A percentile compares a stretch with the other conserved stretches of the same genome.
Evolutionary conservation across 2,888 invertebrate genomes (phyloP).

Genomic region (Chaetogeoica ovagalla): DNA sequence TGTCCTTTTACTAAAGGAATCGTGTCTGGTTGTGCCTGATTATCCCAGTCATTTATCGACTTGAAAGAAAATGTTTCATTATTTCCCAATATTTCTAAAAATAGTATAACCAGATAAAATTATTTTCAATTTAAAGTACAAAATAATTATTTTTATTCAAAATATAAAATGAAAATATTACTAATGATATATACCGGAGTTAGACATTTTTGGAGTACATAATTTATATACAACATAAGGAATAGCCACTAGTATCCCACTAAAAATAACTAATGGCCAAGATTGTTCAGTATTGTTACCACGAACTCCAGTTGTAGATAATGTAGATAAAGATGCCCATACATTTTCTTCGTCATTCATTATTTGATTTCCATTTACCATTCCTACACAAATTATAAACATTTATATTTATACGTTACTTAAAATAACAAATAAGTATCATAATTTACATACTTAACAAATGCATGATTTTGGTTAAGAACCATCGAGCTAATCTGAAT

Average conservation of each 20-base stretch:
- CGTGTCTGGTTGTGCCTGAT: background rate
- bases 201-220: constrained; percentile 30
- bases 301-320: constrained; percentile 59
- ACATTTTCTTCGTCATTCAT: constrained; percentile 28
- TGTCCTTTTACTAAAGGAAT: constrained; percentile 25
- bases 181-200: too few relatives aligned
- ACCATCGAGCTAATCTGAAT: constrained; percentile 77
- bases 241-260: constrained; percentile 84
- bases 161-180: too few relatives aligned
- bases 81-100: background rate
- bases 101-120: background rate
- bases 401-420: background rate
- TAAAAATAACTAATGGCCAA: constrained; percentile 89
- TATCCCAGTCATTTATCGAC: background rate
- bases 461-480: constrained; percentile 60
- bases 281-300: constrained; percentile 62
- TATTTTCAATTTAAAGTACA: background rate
- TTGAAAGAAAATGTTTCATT: background rate
- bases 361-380: constrained; percentile 15
- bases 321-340: constrained; percentile 52
- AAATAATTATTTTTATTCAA: too few relatives aligned
- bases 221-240: constrained; percentile 89
- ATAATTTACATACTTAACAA: constrained; percentile 51
- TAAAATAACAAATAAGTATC: background rate
- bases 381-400: constrained; percentile 12